These are phyloP conservation scores for Gila orcuttii DNA, from an alignment of 2,113 vertebrate genomes.

Conservation along the genomic window DNA sequence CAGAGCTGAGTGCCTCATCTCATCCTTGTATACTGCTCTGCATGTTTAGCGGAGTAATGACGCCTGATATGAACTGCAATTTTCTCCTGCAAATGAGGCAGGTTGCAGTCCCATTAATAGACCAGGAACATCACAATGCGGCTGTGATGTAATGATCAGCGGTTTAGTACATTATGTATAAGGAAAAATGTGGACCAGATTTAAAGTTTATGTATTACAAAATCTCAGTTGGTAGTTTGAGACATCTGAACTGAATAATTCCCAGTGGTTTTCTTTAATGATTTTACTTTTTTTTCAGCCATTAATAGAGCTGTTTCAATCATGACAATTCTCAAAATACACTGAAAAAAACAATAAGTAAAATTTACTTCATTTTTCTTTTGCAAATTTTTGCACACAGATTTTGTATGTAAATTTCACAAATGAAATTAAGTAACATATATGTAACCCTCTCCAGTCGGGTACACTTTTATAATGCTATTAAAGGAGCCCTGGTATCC, in stretches of 20 bases:
- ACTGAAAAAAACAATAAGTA: too few species aligned
- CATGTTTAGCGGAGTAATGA: conserved; percentile 21
- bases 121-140: neutral
- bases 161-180: neutral
- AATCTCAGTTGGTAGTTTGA: neutral
- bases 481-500: too few species aligned
- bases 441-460: too few species aligned
- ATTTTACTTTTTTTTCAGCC: neutral
- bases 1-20: conserved; percentile 13
- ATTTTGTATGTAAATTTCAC: too few species aligned
- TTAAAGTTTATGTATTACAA: neutral
- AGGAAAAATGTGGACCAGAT: neutral
- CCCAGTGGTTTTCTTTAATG: neutral
- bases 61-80: neutral
- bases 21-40: neutral
- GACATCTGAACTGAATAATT: neutral
- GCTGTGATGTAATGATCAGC: neutral
- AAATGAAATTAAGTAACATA: too few species aligned
- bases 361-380: too few species aligned
- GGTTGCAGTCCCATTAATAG: neutral
- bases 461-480: too few species aligned
- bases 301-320: neutral
- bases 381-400: too few species aligned
- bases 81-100: neutral
- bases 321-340: too few species aligned